Conservation (phyloP, 2,113 vertebrate genomes). For the Salvator merianae region DNA sequence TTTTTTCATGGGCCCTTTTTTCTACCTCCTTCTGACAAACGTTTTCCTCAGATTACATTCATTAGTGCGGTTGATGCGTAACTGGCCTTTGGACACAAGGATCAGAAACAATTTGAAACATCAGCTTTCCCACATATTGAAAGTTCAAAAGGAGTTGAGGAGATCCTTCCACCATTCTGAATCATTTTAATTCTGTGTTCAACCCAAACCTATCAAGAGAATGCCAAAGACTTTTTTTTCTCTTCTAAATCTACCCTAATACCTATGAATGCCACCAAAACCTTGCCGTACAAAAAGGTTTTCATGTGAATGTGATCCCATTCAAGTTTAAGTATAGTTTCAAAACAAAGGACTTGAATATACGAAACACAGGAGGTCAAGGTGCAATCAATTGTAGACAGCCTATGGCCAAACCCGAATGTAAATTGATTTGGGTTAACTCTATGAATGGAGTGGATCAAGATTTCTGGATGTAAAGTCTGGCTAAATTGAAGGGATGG, state of each 20-base stretch:
- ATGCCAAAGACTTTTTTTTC: conserved; percentile 30
- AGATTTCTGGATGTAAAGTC: no score
- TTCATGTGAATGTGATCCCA: no score
- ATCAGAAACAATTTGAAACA: conserved; percentile 62
- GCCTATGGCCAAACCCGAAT: no score
- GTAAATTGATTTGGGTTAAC: no score
- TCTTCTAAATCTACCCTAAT: conserved; percentile 12
- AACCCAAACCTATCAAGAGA: conserved; percentile 36
- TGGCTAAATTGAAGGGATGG: no score
- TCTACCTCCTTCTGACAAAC: conserved; percentile 52
- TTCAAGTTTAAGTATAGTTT: no score
- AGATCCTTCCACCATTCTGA: conserved; percentile 51
- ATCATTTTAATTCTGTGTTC: conserved; percentile 58
- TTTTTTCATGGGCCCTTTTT: conserved; percentile 61
- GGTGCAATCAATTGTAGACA: no score
- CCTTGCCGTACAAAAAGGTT: no score
- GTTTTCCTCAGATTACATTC: conserved; percentile 56
- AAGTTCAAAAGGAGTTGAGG: conserved; percentile 62
- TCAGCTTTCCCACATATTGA: conserved; percentile 67
- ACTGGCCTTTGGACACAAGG: conserved; percentile 46
- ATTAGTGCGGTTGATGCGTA: conserved; percentile 54
- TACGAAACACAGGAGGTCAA: no score
- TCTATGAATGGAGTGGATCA: no score
- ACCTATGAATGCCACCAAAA: not conserved
- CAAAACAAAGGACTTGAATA: no score